Base-by-base conservation (phyloP, 1,140 invertebrate genomes). In the Stegodyphus dumicola region DNA sequence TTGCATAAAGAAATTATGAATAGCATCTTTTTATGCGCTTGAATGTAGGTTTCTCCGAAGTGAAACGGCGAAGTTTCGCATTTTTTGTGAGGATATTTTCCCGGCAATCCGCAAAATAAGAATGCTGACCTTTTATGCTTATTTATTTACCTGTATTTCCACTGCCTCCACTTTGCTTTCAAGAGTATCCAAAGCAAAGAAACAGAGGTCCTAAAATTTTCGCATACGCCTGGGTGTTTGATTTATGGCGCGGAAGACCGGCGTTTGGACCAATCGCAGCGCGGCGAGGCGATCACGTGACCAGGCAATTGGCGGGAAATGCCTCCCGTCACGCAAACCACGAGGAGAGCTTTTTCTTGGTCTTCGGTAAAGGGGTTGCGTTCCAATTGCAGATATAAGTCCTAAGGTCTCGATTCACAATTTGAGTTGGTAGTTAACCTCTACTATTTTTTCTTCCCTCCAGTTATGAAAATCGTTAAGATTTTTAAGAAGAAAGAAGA, bases 291-390 rank as follows among this genome's bases (percentile, higher is more conserved):
- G n/a, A 56, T 70, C 73, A 85, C 81, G 81, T 85, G 73, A 76
- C 52, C 18, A 7, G 48, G 53, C 81, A 85, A 69, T 85, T 85
- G 81, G 81, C 81, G 81, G 73, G 81, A 85, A 85, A 85, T 85
- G 81, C 74, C 18, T 77, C 67, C 60, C 15, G 71, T 85, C 81
- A 85, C 81, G 81, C 81, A 69, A 85, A 85, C 81, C 71, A 66
- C 53, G 81, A 66, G 74, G 7, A 74, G 71, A 74, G 18, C 49
- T 17, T 7, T 7, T 56, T 53, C 49, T 74, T 74, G n/a, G 4
- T 17, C 11, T 74, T n/a, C n/a, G 1, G 17, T 9, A 60, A 60
- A 60, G 56, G 56, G 56, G 15, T 60, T 60, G 15, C 4, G 15
- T 60, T 60, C 1, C 9, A 60, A 33, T 33, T 33, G 33, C 33